Evolutionary conservation across 2,113 vertebrate genomes (phyloP).

Genomic region (Ifrita kowaldi): DNA sequence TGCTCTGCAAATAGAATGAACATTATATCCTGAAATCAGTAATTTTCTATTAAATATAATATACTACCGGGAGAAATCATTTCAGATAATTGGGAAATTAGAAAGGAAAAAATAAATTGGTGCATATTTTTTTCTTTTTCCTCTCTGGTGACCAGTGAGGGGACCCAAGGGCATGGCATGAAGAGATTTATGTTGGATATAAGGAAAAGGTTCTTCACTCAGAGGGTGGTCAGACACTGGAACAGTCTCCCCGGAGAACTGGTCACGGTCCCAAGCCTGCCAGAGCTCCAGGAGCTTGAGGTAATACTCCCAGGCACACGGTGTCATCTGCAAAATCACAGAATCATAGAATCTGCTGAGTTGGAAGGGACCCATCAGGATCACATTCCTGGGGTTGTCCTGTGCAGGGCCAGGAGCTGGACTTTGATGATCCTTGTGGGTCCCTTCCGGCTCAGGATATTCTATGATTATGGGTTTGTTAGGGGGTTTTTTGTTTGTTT

Average conservation of each 20-base stretch:
- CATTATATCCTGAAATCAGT: background rate
- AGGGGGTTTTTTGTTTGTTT: fast-evolving
- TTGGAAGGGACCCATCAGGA: background rate
- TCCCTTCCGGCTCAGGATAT: background rate
- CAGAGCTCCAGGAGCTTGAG: background rate
- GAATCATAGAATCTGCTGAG: background rate
- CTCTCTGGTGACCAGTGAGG: background rate
- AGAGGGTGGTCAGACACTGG: background rate
- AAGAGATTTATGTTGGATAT: background rate
- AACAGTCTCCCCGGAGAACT: background rate
- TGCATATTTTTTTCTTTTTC: background rate
- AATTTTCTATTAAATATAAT: background rate
- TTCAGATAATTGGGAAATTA: background rate
- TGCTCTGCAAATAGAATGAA: background rate
- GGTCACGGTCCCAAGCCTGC: background rate
- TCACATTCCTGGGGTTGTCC: background rate
- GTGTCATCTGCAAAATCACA: fast-evolving
- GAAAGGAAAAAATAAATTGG: background rate
- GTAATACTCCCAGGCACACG: background rate
- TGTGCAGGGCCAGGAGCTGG: background rate
- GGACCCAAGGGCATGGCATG: background rate
- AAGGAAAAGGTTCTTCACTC: background rate
- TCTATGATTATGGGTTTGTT: background rate
- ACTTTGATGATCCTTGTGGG: background rate
- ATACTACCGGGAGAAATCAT: background rate